Evolutionary conservation across 2,888 invertebrate genomes (phyloP).

Genomic region (Pachydiplax longipennis): DNA sequence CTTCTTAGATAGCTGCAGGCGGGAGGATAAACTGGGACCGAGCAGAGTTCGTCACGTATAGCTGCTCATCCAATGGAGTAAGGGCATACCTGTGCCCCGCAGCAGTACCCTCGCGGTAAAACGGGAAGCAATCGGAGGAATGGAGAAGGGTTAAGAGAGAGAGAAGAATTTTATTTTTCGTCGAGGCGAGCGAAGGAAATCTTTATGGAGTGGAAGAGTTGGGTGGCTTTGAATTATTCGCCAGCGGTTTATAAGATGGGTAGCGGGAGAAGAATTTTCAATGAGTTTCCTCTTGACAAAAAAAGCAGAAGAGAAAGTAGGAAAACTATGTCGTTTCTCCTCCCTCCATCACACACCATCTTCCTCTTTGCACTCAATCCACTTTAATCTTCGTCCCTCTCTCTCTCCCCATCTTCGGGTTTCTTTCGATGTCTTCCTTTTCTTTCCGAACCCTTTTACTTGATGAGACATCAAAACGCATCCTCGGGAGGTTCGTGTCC

Average conservation of each 20-base stretch:
- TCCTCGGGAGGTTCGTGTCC: no score
- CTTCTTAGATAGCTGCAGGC: no score
- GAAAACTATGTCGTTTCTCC: background rate
- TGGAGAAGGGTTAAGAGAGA: background rate
- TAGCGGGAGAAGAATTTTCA: background rate
- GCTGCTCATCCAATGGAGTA: background rate
- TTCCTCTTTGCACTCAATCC: background rate
- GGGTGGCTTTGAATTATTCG: conserved; percentile 10
- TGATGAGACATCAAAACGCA: background rate
- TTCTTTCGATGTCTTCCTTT: background rate
- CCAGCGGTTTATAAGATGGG: conserved; percentile 21
- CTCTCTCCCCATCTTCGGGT: background rate
- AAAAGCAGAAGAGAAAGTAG: background rate
- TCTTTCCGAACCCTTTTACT: background rate
- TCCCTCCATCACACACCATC: background rate
- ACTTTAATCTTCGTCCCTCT: background rate
- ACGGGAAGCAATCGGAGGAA: background rate
- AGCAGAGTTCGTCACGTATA: background rate
- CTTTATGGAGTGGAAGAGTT: background rate
- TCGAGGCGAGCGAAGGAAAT: background rate
- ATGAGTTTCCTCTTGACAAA: background rate
- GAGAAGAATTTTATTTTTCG: background rate
- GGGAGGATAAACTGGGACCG: background rate
- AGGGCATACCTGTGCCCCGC: background rate
- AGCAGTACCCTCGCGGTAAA: background rate